Conservation (phyloP, 2,888 invertebrate genomes). For the Venusia cambrica region DNA sequence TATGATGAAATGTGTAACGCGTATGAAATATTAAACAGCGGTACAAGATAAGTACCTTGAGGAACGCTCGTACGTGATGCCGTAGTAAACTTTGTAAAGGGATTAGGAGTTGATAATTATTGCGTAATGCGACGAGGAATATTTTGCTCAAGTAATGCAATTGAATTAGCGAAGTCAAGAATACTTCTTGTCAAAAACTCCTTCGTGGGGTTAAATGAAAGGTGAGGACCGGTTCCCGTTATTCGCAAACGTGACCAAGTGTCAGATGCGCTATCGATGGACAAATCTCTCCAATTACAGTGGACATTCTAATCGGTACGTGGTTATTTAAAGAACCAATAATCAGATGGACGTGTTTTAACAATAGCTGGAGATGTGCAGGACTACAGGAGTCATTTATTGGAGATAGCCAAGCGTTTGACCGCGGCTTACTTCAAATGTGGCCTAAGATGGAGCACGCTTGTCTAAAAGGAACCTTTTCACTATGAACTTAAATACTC, state of each 20-base stretch:
- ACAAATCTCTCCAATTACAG: constrained; percentile 41
- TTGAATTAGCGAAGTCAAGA: constrained; percentile 31
- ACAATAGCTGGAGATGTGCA: no score
- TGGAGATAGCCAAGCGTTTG: no score
- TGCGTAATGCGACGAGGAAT: constrained; percentile 15
- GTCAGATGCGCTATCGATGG: constrained; percentile 35
- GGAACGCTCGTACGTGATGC: constrained; percentile 29
- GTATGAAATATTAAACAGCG: constrained; percentile 37
- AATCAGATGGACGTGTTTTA: constrained; percentile 33
- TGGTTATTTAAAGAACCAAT: constrained; percentile 32
- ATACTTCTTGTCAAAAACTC: constrained; percentile 37
- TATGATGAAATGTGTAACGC: constrained; percentile 35
- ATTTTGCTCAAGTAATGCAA: constrained; percentile 17
- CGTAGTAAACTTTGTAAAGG: constrained; percentile 34
- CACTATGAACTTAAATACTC: no score
- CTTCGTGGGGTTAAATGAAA: constrained; percentile 37
- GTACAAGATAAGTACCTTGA: constrained; percentile 35
- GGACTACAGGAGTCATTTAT: no score
- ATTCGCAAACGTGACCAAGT: constrained; percentile 41
- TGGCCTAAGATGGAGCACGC: no score
- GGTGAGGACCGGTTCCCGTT: constrained; percentile 37
- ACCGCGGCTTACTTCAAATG: no score
- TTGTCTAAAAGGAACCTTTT: no score
- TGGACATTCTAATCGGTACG: constrained; percentile 32
- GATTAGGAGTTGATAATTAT: constrained; percentile 32